These are phyloP conservation scores for Bugula neritina DNA, from an alignment of 2,888 invertebrate genomes.

Conservation along the genomic window DNA sequence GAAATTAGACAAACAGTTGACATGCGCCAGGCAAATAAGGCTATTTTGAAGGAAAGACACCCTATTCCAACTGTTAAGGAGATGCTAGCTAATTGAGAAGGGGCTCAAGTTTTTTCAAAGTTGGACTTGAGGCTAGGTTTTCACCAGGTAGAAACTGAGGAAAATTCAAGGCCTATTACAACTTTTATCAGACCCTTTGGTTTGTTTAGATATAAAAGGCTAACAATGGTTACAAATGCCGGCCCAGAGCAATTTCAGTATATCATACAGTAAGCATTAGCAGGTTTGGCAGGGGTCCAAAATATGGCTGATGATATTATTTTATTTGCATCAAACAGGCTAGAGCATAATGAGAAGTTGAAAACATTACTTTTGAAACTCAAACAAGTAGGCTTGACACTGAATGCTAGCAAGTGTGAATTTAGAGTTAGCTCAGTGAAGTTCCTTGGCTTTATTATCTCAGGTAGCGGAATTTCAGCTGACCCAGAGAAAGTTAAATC, in stretches of 20 bases:
- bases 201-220: background rate
- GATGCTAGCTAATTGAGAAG: slow-evolving; percentile 16
- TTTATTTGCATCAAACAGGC: background rate
- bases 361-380: background rate
- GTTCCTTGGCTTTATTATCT: background rate
- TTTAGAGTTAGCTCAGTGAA: background rate
- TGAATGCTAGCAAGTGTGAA: background rate
- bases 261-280: background rate
- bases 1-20: background rate
- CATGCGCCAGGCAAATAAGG: slow-evolving; percentile 11
- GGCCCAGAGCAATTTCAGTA: background rate
- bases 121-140: background rate
- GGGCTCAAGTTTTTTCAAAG: too few relatives aligned
- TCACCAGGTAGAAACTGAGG: background rate
- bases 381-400: background rate
- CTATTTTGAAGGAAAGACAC: background rate
- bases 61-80: slow-evolving; percentile 6
- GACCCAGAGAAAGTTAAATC: background rate
- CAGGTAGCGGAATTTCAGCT: background rate
- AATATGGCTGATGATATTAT: background rate
- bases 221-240: background rate
- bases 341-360: background rate
- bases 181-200: background rate
- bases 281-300: background rate
- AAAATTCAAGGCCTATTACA: background rate